A percentile compares a stretch with the other conserved stretches of the same genome.
These are phyloP conservation scores for Allenopithecus nigroviridis DNA, from an alignment of 2,797 vertebrate species.

Conservation along the genomic window DNA sequence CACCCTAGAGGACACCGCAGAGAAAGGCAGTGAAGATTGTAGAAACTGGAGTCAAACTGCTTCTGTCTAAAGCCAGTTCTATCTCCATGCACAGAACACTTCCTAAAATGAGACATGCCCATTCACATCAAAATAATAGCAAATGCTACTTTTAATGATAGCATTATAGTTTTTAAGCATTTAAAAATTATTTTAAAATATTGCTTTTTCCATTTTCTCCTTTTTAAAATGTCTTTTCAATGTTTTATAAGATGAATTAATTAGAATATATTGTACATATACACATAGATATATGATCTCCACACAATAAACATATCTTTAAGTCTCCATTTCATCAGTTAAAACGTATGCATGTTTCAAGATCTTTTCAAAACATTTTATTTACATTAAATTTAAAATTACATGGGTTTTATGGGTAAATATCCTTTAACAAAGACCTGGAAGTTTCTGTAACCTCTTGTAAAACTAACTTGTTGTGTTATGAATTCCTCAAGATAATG, in stretches of 20 bases:
- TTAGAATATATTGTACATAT: not conserved
- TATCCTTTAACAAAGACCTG: not conserved
- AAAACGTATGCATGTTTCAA: not conserved
- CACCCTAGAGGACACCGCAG: not conserved
- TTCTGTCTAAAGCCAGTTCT: not conserved
- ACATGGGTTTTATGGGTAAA: not conserved
- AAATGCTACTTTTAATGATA: not conserved
- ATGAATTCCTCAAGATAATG: not conserved
- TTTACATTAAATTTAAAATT: not conserved
- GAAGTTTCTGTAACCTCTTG: not conserved
- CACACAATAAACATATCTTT: not conserved
- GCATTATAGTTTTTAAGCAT: not conserved
- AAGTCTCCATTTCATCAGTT: not conserved
- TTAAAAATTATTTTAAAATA: not conserved
- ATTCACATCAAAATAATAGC: not conserved
- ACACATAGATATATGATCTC: not conserved
- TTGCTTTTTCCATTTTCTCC: not conserved
- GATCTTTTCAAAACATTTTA: not conserved
- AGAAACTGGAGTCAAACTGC: not conserved
- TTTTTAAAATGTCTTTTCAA: not conserved
- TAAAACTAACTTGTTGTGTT: not conserved
- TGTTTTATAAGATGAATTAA: not conserved
- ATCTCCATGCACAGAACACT: not conserved
- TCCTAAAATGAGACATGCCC: not conserved
- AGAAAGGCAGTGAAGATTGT: not conserved